These are phyloP conservation scores for Progne subis DNA, from an alignment of 2,113 vertebrate genomes.

Conservation along the genomic window DNA sequence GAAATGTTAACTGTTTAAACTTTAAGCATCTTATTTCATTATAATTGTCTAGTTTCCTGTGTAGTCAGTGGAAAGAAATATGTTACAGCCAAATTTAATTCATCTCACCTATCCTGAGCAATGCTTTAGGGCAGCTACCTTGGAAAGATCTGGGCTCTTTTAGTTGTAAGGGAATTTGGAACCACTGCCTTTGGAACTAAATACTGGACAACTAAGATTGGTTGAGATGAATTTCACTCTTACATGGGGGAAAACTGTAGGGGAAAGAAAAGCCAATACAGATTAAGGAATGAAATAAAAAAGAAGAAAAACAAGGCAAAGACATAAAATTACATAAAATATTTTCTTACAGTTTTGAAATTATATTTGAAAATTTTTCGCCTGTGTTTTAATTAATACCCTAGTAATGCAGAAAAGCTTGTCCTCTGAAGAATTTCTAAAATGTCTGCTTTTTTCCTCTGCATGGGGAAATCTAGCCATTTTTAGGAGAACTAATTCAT, in stretches of 20 bases:
- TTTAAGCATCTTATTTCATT: neutral
- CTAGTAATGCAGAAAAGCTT: neutral
- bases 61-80: neutral
- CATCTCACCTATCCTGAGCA: neutral
- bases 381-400: neutral
- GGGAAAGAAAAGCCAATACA: accelerated
- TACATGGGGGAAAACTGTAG: neutral
- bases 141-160: neutral
- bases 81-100: neutral
- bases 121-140: neutral
- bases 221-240: neutral
- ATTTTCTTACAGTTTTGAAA: neutral
- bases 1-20: neutral
- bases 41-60: neutral
- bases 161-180: neutral
- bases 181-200: neutral
- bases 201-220: neutral
- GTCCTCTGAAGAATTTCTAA: neutral
- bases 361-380: neutral
- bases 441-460: neutral
- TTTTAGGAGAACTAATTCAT: neutral
- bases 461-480: neutral
- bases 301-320: neutral
- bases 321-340: neutral
- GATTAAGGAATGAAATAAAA: neutral